Base-by-base conservation (phyloP, 2,888 invertebrate genomes). In the Antheraea assamensis region DNA sequence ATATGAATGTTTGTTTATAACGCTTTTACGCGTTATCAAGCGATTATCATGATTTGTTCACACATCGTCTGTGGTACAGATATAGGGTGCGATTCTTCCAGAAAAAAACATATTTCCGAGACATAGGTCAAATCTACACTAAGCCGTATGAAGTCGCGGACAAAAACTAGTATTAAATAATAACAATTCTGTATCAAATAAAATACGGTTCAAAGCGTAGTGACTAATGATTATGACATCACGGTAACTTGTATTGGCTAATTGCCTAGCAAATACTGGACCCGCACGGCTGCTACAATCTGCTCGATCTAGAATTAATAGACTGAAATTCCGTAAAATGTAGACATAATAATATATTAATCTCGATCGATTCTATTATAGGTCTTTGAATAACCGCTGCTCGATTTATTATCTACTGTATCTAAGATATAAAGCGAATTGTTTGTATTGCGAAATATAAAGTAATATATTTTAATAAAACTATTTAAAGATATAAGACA, bases 271-370 rank as follows among this genome's bases (percentile, higher is more conserved):
- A 77, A 77, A 75, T 77, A 76, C 75, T 71, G 71, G 75, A 35
- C 74, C n/a, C 73, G 78, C 5, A 47, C 75, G 75, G 74, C 77
- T 81, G 80, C 82, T 82, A 76, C 61, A 64, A 64, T 64, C 61
- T 27, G 17, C 81, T 78, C 79, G 79, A 79, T 85, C 85, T 87
- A 79, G 84, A 85, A 83, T 87, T 85, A 86, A 84, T 83, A 83
- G 85, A 80, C 77, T 78, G 78, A 79, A 81, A 83, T 87, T 84
- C 86, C 86, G 87, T 82, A 64, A 64, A 64, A 30, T 64, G 17
- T 64, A 30, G 61, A 64, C 30, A 15, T 24, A 58, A 24, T 61
- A 61, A 64, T 17, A 27, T 64, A 64, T 64, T 64, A 30, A 64
- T 64, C 61, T 64, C 27, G 61, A 64, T 17, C 61, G 17, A 64